These are phyloP conservation scores for Psammodynastes pulverulentus DNA, from an alignment of 2,113 vertebrate genomes.

Conservation along the genomic window DNA sequence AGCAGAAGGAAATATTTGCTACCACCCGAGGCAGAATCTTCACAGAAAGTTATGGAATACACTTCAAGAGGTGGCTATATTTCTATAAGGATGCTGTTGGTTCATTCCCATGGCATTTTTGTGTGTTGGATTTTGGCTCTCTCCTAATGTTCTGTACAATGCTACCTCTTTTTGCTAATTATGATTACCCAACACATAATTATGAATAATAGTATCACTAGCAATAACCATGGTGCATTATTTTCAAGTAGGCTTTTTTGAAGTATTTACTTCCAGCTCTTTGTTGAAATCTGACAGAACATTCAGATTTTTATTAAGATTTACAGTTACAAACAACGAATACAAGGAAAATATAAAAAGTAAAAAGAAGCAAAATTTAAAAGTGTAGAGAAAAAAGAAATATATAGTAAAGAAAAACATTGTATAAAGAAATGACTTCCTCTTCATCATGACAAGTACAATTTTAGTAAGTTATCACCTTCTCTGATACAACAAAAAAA, in stretches of 20 bases:
- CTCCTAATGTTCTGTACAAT: not conserved
- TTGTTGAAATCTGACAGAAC: not conserved
- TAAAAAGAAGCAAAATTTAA: not conserved
- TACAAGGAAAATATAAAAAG: not conserved
- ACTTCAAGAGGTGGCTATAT: not conserved
- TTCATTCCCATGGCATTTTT: not conserved
- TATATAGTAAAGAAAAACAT: not conserved
- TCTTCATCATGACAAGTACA: not conserved
- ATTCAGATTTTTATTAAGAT: not conserved
- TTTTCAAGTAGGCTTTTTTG: not conserved
- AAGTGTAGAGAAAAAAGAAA: not conserved
- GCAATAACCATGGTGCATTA: not conserved
- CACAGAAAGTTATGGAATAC: not conserved
- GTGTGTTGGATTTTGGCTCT: not conserved
- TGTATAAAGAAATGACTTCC: not conserved
- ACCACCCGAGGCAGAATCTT: not conserved
- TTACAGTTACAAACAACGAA: not conserved
- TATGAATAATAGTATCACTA: not conserved
- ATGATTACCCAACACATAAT: not conserved
- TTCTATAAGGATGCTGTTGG: not conserved
- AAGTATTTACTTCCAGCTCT: not conserved
- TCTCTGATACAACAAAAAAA: not conserved
- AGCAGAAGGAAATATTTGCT: not conserved
- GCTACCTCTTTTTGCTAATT: not conserved
- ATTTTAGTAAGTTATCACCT: not conserved